Evolutionary conservation across 1,140 invertebrate species (phyloP), one percentile per base, ranked within the genome.

Genomic region (Leptinotarsa lineolata): DNA sequence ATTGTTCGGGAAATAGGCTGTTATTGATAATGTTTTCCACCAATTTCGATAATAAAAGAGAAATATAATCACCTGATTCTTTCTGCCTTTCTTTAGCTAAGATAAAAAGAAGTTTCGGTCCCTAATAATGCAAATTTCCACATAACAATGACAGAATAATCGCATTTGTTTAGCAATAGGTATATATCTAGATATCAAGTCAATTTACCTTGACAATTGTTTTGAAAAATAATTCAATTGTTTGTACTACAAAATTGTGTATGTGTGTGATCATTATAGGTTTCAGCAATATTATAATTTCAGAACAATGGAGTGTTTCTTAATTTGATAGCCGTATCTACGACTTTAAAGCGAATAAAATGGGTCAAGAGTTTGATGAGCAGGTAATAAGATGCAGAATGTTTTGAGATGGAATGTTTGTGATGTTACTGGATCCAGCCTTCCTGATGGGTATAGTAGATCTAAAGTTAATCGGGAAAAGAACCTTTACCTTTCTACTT

Each of bases 41-140:
- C 6, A 30, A 6, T 8, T 30, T 30, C 6, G 6, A 30, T 30
- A 16, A 77, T 77, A 22, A 77, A 78, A 75, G 76, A 77, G 21
- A 65, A 24, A 20, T 30, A 30, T 30, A 30, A 30, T 30, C 30
- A 30, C 1, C 30, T 8, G 5, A 30, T 30, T 30, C 6, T 30
- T 30, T 30, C 8, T 8, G 30, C 30, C 8, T 30, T 30, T 8
- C 6, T 8, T 30, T 8, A 30, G 6, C 1, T 5, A 8, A 30
- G 30, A 30, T 30, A 8, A 30, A 30, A 30, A 8, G 6, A 30
- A 30, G 1, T 8, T 30, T 30, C 1, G 6, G 30, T 30, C 8
- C 30, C 30, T 8, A 30, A 30, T 30, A 30, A 8, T 30, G 30
- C 8, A 30, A 2, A 30, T 30, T 30, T 30, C 30, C 30, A 30